Evolutionary conservation across 2,113 vertebrate genomes (phyloP).

Genomic region (Reinhardtius hippoglossoides): DNA sequence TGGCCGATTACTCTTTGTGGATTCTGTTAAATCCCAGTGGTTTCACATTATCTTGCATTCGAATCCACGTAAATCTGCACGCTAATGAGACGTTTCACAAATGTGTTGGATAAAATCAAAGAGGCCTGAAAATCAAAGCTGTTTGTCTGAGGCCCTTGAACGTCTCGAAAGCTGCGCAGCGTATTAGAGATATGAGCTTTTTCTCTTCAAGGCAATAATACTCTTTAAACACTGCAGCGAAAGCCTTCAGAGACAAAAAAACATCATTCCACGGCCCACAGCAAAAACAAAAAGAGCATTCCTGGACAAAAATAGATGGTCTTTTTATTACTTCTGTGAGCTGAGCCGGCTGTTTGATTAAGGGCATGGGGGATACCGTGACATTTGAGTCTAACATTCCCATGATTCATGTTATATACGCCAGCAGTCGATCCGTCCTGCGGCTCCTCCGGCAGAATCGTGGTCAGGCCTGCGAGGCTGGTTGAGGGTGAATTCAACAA

Average conservation of each 20-base stretch:
- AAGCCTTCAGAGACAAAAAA: slow-evolving; percentile 1
- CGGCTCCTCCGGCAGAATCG: slow-evolving; percentile 13
- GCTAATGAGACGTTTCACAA: background rate
- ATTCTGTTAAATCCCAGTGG: background rate
- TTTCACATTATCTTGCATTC: background rate
- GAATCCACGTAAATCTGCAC: background rate
- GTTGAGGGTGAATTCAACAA: background rate
- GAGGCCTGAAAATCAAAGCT: background rate
- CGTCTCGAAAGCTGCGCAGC: background rate
- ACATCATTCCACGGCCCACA: background rate
- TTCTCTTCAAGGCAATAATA: slow-evolving; percentile 12
- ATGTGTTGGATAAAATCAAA: background rate
- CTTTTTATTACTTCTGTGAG: slow-evolving; percentile 45
- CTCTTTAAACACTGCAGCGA: slow-evolving; percentile 14
- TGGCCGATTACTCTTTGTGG: background rate
- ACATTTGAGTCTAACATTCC: slow-evolving; percentile 61
- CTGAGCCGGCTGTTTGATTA: slow-evolving; percentile 41
- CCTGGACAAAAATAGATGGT: slow-evolving; percentile 69
- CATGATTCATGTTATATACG: slow-evolving; percentile 45
- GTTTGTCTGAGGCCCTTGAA: no score
- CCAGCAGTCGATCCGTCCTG: slow-evolving; percentile 4
- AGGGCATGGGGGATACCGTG: slow-evolving; percentile 55
- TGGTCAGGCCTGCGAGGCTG: background rate
- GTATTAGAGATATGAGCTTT: background rate
- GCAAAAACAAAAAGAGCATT: slow-evolving; percentile 63